Percentiles rank a stretch among this genome's conserved stretches.
phyloP scores from a whole-genome alignment of 2,797 vertebrate species.

The Pseudochaenichthys georgianus region DNA sequence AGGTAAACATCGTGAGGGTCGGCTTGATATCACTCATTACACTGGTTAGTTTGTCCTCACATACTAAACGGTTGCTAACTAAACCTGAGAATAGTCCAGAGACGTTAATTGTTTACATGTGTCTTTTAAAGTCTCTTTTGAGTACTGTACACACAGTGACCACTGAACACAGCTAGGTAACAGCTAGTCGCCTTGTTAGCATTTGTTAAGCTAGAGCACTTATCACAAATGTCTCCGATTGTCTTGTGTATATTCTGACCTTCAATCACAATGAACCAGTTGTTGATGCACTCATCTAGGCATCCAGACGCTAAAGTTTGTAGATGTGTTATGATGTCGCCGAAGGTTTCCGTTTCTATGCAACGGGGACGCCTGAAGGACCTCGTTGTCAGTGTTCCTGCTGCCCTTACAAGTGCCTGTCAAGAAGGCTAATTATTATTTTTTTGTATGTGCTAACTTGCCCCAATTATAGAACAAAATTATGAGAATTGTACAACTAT shows the following conservation, averaged over 20 bases:
- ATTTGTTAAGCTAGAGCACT: not conserved
- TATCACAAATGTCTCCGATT: not conserved
- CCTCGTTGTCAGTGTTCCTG: not conserved
- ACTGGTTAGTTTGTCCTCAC: not conserved
- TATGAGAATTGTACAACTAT: too few species aligned
- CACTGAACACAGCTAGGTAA: constrained; percentile 16
- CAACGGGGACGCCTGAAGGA: constrained; percentile 80
- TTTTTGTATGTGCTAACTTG: too few species aligned
- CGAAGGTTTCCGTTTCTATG: constrained; percentile 73
- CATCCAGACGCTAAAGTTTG: not conserved
- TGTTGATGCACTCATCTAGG: not conserved
- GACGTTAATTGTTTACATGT: not conserved
- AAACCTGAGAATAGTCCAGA: not conserved
- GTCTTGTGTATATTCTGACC: not conserved
- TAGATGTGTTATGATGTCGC: not conserved
- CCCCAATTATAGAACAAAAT: not conserved
- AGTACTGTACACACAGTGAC: not conserved
- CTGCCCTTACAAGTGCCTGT: constrained; percentile 65
- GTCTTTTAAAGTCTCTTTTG: not conserved
- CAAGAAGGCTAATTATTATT: constrained; percentile 1
- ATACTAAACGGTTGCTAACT: not conserved
- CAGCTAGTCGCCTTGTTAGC: not conserved
- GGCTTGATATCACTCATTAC: not conserved
- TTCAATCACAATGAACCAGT: too few species aligned
- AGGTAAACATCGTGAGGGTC: constrained; percentile 3